Percentiles rank a stretch among this genome's conserved stretches.
Evolutionary conservation across 2,797 vertebrate genomes (phyloP).

Genomic region (Jordanella pulchra): DNA sequence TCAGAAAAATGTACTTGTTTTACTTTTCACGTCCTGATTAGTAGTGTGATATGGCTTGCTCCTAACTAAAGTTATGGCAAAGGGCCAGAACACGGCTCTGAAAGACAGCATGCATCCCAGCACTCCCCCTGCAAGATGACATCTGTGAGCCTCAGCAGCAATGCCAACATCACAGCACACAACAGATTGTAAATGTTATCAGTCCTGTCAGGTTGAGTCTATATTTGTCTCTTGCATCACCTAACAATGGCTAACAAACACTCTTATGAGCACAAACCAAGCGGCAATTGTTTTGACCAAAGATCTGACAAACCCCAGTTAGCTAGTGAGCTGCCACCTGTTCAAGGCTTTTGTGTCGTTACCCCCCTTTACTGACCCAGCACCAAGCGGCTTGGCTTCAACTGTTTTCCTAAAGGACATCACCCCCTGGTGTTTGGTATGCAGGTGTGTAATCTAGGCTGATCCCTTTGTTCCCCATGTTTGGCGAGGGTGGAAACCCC

Average conservation of each 20-base stretch:
- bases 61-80: conserved; percentile 50
- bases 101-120: conserved; percentile 46
- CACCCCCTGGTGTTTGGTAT: conserved; percentile 81
- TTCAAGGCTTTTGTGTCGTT: conserved; percentile 34
- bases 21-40: conserved; percentile 40
- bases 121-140: conserved; percentile 65
- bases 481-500: conserved; percentile 73
- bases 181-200: conserved; percentile 78
- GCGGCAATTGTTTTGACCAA: conserved; percentile 37
- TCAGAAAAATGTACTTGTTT: conserved; percentile 34
- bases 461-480: conserved; percentile 79
- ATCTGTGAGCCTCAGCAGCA: conserved; percentile 66
- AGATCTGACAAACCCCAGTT: conserved; percentile 52
- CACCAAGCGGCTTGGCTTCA: conserved; percentile 33
- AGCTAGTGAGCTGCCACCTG: conserved; percentile 43
- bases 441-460: conserved; percentile 79
- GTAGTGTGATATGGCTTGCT: conserved; percentile 20
- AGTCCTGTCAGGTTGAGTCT: conserved; percentile 69
- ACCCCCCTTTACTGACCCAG: conserved; percentile 11
- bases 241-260: conserved; percentile 51
- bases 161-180: conserved; percentile 72
- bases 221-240: conserved; percentile 70
- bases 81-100: conserved; percentile 41
- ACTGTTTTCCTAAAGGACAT: conserved; percentile 62
- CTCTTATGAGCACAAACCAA: conserved; percentile 44